phyloP scores from a whole-genome alignment of 2,797 vertebrate genomes.

The Diplodus puntazzo region DNA sequence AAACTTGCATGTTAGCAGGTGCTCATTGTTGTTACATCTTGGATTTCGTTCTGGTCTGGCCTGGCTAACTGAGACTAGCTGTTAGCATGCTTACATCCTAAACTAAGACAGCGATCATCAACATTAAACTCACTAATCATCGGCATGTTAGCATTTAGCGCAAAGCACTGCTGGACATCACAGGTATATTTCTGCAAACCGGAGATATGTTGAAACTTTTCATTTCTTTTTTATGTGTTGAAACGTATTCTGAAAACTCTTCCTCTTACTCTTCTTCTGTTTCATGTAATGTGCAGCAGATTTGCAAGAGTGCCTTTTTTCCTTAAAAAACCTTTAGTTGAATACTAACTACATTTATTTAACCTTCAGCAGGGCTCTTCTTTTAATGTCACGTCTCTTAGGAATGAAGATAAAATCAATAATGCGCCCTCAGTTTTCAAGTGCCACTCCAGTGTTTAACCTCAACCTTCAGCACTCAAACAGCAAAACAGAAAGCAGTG shows the following conservation, averaged over 20 bases:
- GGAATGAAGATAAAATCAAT: constrained; percentile 12
- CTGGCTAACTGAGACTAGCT: no score
- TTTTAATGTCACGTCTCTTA: neutral
- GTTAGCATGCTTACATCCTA: neutral
- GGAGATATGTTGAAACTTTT: no score
- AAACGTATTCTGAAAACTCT: no score
- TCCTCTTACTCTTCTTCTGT: no score
- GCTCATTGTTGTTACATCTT: no score
- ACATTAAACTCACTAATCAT: neutral
- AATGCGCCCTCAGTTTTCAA: neutral
- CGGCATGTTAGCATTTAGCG: neutral
- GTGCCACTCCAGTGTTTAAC: neutral
- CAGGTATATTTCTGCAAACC: no score
- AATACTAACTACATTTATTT: neutral
- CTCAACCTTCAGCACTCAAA: neutral
- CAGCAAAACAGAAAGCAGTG: neutral
- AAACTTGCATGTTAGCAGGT: no score
- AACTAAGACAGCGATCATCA: neutral
- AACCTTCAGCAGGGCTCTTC: neutral
- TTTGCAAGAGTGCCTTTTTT: neutral
- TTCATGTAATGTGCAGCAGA: neutral
- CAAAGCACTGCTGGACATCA: neutral
- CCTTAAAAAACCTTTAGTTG: neutral
- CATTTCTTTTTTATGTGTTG: no score
- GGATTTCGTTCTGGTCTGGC: no score